Percentiles rank a stretch among this genome's conserved stretches.
These are phyloP conservation scores for Drosophila equinoxialis DNA, from an alignment of 1,140 invertebrate species.

Conservation along the genomic window DNA sequence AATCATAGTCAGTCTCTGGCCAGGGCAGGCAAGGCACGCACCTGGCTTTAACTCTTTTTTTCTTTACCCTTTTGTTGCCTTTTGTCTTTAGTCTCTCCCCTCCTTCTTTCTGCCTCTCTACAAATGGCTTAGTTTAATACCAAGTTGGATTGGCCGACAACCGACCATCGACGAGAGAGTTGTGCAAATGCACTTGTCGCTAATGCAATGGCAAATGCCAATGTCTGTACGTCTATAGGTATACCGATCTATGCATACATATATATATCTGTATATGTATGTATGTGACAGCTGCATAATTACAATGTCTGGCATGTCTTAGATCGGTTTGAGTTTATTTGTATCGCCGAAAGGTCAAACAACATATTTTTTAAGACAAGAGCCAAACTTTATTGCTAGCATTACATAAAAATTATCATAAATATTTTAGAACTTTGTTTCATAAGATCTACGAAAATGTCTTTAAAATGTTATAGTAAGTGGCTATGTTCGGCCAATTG, in stretches of 20 bases:
- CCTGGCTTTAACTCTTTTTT: constrained; percentile 52
- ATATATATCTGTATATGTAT: constrained; percentile 23
- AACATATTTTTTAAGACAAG: constrained; percentile 40
- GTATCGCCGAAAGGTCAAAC: constrained; percentile 57
- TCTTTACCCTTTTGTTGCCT: neutral
- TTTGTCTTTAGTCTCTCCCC: neutral
- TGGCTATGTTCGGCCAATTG: neutral
- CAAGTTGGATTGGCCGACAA: constrained; percentile 59
- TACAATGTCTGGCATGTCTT: constrained; percentile 68
- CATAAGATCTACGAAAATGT: neutral
- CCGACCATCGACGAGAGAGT: constrained; percentile 30
- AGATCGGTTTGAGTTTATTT: constrained; percentile 24
- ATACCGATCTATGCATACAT: neutral
- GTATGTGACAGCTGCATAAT: constrained; percentile 79
- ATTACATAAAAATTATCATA: neutral
- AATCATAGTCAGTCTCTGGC: neutral
- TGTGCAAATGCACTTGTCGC: constrained; percentile 68
- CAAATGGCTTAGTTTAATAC: constrained; percentile 53
- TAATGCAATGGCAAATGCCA: constrained; percentile 63
- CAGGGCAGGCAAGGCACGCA: constrained; percentile 53
- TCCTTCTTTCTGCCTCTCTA: neutral
- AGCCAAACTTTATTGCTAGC: neutral
- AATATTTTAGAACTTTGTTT: constrained; percentile 5
- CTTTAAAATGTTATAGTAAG: neutral
- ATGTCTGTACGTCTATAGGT: constrained; percentile 15